phyloP scores from a whole-genome alignment of 2,113 vertebrate species.

The Stegostoma tigrinum region DNA sequence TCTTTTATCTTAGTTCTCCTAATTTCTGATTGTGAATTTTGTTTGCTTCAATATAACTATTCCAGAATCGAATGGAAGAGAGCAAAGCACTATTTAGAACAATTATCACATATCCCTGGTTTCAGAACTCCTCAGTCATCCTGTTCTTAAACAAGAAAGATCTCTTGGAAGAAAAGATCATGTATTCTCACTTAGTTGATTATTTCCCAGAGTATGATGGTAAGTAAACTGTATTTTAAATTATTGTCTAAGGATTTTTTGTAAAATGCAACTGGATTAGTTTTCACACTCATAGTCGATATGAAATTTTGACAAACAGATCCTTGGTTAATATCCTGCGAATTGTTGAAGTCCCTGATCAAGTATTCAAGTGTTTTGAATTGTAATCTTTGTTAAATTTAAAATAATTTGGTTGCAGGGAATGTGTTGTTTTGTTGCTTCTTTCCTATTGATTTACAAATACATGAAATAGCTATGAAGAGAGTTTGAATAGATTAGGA shows the following conservation, averaged over 20 bases:
- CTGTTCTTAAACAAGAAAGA: slow-evolving; percentile 97
- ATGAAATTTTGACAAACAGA: background rate
- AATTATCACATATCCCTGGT: slow-evolving; percentile 89
- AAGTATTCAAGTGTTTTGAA: background rate
- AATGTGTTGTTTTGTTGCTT: background rate
- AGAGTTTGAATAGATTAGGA: too few relatives aligned
- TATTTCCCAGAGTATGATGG: slow-evolving; percentile 92
- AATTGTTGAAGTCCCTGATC: background rate
- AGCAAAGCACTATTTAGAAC: slow-evolving; percentile 90
- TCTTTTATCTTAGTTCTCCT: background rate
- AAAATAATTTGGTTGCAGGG: background rate
- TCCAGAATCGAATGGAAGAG: slow-evolving; percentile 88
- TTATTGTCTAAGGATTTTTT: background rate
- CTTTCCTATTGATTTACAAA: background rate
- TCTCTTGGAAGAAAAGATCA: slow-evolving; percentile 90
- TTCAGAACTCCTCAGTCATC: slow-evolving; percentile 88
- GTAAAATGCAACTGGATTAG: background rate
- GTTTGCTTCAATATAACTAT: slow-evolving; percentile 40
- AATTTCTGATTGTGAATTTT: slow-evolving; percentile 37
- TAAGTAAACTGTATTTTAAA: slow-evolving; percentile 52
- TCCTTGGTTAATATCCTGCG: background rate
- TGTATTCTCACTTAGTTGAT: slow-evolving; percentile 89
- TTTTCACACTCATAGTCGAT: background rate
- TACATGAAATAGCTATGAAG: too few relatives aligned
- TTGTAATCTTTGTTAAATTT: background rate